phyloP scores from a whole-genome alignment of 2,797 vertebrate genomes.

The Enteromius thamalakanensis region DNA sequence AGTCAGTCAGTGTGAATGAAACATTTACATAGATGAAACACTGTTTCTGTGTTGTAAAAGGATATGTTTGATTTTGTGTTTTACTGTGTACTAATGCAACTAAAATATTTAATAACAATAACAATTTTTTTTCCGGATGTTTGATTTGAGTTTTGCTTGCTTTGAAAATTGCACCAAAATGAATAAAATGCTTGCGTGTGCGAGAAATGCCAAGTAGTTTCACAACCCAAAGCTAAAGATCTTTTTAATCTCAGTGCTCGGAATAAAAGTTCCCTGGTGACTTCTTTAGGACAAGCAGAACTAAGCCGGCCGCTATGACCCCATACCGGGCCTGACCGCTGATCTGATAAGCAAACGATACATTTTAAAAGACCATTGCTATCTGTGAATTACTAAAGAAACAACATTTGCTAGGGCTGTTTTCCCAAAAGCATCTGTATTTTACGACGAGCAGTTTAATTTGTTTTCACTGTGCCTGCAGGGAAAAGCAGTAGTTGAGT shows the following conservation, averaged over 20 bases:
- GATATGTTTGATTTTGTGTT: background rate
- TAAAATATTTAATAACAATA: background rate
- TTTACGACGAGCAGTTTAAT: constrained; percentile 84
- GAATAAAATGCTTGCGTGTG: background rate
- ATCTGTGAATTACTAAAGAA: constrained; percentile 25
- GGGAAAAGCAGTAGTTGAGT: constrained; percentile 71
- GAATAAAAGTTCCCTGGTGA: background rate
- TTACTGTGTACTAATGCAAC: background rate
- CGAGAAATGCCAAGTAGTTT: background rate
- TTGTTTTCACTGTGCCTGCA: constrained; percentile 82
- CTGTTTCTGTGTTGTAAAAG: background rate
- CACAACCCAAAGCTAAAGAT: constrained; percentile 4
- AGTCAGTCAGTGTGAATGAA: too few relatives aligned
- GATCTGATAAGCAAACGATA: constrained; percentile 23
- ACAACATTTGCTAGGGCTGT: constrained; percentile 76
- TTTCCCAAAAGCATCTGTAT: constrained; percentile 85
- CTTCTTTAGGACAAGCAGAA: background rate
- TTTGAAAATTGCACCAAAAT: background rate
- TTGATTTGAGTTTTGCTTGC: background rate
- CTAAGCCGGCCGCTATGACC: background rate
- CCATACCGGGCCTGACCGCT: background rate
- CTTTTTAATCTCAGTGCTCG: background rate
- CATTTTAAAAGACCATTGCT: constrained; percentile 10
- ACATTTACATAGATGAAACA: too few relatives aligned
- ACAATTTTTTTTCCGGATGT: background rate